A percentile compares a stretch with the other conserved stretches of the same genome.
These are phyloP conservation scores for Galago senegalensis DNA, from an alignment of 2,797 vertebrate genomes.

Conservation along the genomic window DNA sequence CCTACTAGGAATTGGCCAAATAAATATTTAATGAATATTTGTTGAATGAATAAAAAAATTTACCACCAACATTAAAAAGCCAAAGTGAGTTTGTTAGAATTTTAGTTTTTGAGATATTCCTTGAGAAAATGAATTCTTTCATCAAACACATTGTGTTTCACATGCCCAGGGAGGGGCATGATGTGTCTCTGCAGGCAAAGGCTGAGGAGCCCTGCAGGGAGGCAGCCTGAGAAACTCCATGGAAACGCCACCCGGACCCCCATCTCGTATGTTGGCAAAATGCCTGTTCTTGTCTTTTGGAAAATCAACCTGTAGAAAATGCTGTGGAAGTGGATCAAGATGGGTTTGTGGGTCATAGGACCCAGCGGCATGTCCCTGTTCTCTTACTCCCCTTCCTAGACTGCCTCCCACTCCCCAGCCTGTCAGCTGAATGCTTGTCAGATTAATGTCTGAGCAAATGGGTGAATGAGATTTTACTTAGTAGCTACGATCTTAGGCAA, in stretches of 20 bases:
- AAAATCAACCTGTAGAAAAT: background rate
- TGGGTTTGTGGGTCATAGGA: background rate
- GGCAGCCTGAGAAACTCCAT: background rate
- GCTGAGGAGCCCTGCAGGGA: background rate
- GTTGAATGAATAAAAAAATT: background rate
- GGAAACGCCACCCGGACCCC: too few relatives aligned
- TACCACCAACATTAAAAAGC: background rate
- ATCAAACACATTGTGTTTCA: fast-evolving
- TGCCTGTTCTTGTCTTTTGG: background rate
- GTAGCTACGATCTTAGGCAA: too few relatives aligned
- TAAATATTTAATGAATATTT: background rate
- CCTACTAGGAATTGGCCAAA: background rate
- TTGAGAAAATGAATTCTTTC: background rate
- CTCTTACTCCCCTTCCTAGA: background rate
- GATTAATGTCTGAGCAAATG: background rate
- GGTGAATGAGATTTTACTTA: background rate
- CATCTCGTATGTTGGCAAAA: background rate
- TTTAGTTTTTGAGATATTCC: background rate
- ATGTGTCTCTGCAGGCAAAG: background rate
- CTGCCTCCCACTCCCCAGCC: background rate
- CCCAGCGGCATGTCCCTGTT: fast-evolving
- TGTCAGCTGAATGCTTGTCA: fast-evolving
- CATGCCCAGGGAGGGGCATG: background rate
- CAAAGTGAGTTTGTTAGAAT: background rate
- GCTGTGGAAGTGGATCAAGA: fast-evolving